Conservation (phyloP, 2,113 vertebrate genomes). For the Dendropsophus ebraccatus region DNA sequence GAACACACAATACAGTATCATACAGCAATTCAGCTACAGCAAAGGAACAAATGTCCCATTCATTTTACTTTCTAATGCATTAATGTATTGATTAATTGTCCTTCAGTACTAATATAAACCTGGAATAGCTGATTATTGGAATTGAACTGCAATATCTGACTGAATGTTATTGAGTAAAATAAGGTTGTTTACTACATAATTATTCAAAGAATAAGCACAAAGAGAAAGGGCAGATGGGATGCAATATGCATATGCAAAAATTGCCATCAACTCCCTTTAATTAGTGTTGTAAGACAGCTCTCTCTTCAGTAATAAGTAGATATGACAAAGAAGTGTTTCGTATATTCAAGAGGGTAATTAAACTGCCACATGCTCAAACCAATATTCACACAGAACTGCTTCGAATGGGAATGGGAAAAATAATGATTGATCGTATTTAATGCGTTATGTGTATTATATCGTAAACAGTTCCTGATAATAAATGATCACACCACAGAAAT, state of each 20-base stretch:
- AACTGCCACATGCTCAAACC: slow-evolving; percentile 72
- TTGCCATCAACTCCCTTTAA: slow-evolving; percentile 69
- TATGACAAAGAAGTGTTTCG: slow-evolving; percentile 73
- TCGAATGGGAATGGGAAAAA: slow-evolving; percentile 69
- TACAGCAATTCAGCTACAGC: background rate
- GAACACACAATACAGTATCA: background rate
- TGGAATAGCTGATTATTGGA: slow-evolving; percentile 49
- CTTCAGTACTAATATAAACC: background rate
- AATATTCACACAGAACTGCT: slow-evolving; percentile 71
- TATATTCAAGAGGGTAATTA: slow-evolving; percentile 74
- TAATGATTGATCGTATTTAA: slow-evolving; percentile 70
- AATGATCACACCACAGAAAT: slow-evolving; percentile 41
- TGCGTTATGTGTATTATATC: slow-evolving; percentile 58
- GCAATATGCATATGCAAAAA: slow-evolving; percentile 70
- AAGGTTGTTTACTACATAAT: slow-evolving; percentile 67
- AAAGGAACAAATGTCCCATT: slow-evolving; percentile 3
- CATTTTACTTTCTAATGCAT: background rate
- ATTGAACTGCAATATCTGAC: slow-evolving; percentile 61
- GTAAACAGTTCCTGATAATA: slow-evolving; percentile 49
- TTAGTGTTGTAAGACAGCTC: slow-evolving; percentile 69
- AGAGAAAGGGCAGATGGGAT: slow-evolving; percentile 70
- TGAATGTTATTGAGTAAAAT: slow-evolving; percentile 67
- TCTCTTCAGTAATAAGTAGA: slow-evolving; percentile 72
- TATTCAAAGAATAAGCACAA: slow-evolving; percentile 66
- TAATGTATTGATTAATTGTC: background rate